These are phyloP conservation scores for Pseudomyrmex pallidus DNA, from an alignment of 1,140 invertebrate species.

Conservation along the genomic window DNA sequence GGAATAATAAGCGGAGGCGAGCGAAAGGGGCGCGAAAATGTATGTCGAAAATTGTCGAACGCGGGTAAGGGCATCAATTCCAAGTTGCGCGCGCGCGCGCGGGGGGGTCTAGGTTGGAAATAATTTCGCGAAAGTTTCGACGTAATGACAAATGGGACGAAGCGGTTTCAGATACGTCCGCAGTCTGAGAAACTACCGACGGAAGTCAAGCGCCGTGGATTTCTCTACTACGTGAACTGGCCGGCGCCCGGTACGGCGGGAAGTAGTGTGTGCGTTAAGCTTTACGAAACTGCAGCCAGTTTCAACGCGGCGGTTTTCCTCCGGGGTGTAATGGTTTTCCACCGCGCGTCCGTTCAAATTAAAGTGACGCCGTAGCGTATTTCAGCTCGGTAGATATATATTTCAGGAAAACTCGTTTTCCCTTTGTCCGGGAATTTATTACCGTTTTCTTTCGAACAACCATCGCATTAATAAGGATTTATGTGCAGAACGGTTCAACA, in stretches of 20 bases:
- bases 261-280: not conserved
- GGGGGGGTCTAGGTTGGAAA: not conserved
- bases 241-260: not conserved
- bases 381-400: not conserved
- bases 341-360: conserved; percentile 21
- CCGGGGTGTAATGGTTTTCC: conserved; percentile 41
- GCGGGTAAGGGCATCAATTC: conserved; percentile 2
- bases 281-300: conserved; percentile 42
- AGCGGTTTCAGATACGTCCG: conserved; percentile 32
- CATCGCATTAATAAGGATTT: conserved; percentile 1
- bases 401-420: not conserved
- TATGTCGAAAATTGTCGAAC: not conserved
- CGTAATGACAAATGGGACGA: conserved; percentile 35
- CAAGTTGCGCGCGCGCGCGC: not conserved
- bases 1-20: not conserved
- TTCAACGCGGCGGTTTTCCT: conserved; percentile 18
- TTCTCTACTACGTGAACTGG: conserved; percentile 7
- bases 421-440: not conserved
- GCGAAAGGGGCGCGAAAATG: not conserved
- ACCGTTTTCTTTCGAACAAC: not conserved
- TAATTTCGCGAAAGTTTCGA: conserved; percentile 48
- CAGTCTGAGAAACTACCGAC: conserved; percentile 23
- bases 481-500: not conserved
- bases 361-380: not conserved
- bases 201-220: conserved; percentile 32